Conservation (phyloP, 2,888 invertebrate genomes). For the Nemurella pictetii region DNA sequence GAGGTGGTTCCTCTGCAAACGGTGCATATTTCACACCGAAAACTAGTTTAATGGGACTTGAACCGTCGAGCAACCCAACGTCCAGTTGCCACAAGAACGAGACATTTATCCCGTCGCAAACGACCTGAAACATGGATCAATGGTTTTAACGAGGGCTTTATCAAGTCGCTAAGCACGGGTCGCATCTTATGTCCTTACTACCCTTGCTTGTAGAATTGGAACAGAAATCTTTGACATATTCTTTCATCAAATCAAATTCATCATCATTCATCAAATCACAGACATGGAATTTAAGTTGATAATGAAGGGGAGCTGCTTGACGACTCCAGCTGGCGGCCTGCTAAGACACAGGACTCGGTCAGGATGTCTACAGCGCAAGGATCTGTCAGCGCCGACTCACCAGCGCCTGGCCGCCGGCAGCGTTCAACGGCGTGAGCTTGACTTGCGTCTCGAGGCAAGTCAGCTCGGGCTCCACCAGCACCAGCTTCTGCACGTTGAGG, state of each 20-base stretch:
- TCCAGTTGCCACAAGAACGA: constrained; percentile 84
- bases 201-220: too few relatives aligned
- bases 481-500: constrained; percentile 51
- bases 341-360: too few relatives aligned
- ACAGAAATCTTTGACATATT: too few relatives aligned
- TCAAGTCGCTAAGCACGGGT: too few relatives aligned
- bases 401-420: constrained; percentile 56
- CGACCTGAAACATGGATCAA: constrained; percentile 54
- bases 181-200: too few relatives aligned
- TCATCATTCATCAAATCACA: too few relatives aligned
- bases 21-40: constrained; percentile 64
- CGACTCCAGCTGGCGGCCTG: too few relatives aligned
- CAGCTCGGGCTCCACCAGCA: constrained; percentile 52
- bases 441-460: constrained; percentile 58
- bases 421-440: constrained; percentile 68
- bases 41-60: constrained; percentile 60
- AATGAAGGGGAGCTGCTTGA: too few relatives aligned
- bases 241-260: too few relatives aligned
- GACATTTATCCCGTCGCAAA: constrained; percentile 73
- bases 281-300: too few relatives aligned
- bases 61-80: constrained; percentile 48
- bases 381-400: constrained; percentile 43
- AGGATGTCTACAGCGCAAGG: too few relatives aligned
- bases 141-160: too few relatives aligned
- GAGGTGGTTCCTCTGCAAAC: constrained; percentile 42